Evolutionary conservation across 2,888 invertebrate species (phyloP), one percentile per base, ranked within the genome.

Genomic region (Cryptophagus acutangulus): DNA sequence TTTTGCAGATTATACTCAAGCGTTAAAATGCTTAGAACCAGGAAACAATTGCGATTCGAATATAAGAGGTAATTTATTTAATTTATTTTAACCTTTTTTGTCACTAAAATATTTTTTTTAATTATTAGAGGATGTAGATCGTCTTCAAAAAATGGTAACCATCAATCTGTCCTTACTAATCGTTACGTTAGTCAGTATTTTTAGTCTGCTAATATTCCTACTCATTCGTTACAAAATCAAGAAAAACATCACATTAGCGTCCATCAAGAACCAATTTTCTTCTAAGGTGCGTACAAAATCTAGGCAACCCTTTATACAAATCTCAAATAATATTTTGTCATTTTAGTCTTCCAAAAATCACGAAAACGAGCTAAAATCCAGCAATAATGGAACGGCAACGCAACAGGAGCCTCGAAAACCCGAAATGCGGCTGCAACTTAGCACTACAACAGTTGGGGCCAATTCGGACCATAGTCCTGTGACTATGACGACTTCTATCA

Each of bases 401-500:
- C 28, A 33, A 29, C 31, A 9, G 16, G 40, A 8, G 42, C 43
- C 13, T 46, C 34, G 25, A 35, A 38, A 47, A 37, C 48, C 49
- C 16, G 63, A 63, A 34, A 37, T 63, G 12, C 50, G 56, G 20
- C 40, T 63, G 9, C 58, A 62, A 18, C 59, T 63, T 44, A 52
- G 59, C 1, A 41, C 55, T 6, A 46, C 54, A n/a, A 51, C 52
- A 17, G 31, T 14, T 9, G 37, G 8, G 2, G 45, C 56, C 6
- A 56, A 58, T 33, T 62, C 64, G 0, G 65, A 65, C 16, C 59
- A 63, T 33, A 68, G 67, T 49, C 70, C 70, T 3, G 64, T 61
- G 38, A 86, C 85, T 0, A 75, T 82, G 33, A 82, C 82, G 53
- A 85, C 86, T 3, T 78, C 82, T 0, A 71, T 84, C 1, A 83